Evolutionary conservation across 2,113 vertebrate species (phyloP), one percentile per base, ranked within the genome.

Genomic region (Brachypodius melanocephalos): DNA sequence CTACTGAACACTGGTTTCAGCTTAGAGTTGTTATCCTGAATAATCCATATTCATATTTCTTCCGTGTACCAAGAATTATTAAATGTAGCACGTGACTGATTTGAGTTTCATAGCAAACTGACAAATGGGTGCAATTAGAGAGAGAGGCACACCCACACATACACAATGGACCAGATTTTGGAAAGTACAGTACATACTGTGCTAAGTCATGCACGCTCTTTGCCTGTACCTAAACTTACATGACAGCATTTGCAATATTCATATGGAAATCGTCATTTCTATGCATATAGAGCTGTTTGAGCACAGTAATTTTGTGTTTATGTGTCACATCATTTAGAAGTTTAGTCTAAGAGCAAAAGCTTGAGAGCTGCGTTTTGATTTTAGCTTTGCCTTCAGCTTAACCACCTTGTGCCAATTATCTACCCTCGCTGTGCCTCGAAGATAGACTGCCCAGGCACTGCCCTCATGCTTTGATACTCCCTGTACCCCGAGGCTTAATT

Each of bases 41-140:
- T 85, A 84, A 95, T 95, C 93, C 88, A 86, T 96, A 96, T 96
- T 96, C 94, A 95, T 94, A 74, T 59, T 95, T n/a, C 68, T 96
- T 95, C 83, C 76, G 45, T 84, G 94, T 91, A 96, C 72, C 69
- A 63, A 93, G 89, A 93, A 93, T 72, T 95, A 95, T 93, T 95
- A 96, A 78, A 89, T 87, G 80, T 89, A 52, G 81, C 94, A 95
- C 91, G 32, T 92, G 95, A 95, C 94, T 97, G 92, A 96, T 93
- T 87, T 75, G 91, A 94, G 94, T 94, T 95, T 95, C 96, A 85
- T 77, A 95, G 95, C 94, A 96, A 96, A 96, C 76, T 95, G 95
- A 96, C 96, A 95, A 97, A 97, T 96, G 95, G 95, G 94, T 96
- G 95, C 92, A 96, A 96, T 97, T 97, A 96, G 83, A 90, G 95